These are phyloP conservation scores for Cheumatopsyche charites DNA, from an alignment of 1,140 invertebrate genomes.

Conservation along the genomic window DNA sequence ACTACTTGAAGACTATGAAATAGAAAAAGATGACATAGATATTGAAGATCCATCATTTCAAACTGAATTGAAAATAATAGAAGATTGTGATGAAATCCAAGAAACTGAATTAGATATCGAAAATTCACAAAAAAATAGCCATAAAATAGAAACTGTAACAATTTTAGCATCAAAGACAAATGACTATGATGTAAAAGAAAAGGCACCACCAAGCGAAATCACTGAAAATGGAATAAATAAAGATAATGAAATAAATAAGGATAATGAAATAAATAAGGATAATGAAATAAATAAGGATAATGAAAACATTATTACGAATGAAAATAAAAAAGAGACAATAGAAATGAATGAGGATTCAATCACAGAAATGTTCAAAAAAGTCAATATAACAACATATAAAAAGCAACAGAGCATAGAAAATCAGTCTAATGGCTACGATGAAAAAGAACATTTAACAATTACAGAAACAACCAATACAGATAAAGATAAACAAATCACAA, in stretches of 20 bases:
- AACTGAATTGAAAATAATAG: constrained; percentile 60
- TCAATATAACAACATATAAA: constrained; percentile 41
- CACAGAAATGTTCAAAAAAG: constrained; percentile 34
- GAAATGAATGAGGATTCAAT: neutral
- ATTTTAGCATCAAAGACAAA: no score
- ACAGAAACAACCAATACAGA: neutral
- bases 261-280: neutral
- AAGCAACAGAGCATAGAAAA: constrained; percentile 37
- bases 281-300: neutral
- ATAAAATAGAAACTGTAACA: constrained; percentile 10
- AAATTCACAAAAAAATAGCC: neutral
- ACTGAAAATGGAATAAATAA: no score
- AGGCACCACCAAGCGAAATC: no score
- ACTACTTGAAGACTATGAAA: constrained; percentile 13
- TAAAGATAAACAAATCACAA: neutral
- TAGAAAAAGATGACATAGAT: constrained; percentile 50
- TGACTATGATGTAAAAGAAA: no score
- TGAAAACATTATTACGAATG: neutral
- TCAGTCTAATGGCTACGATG: neutral
- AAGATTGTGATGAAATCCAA: constrained; percentile 39
- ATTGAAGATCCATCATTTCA: constrained; percentile 56
- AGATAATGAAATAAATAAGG: neutral
- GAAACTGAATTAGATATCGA: constrained; percentile 14
- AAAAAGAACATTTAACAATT: constrained; percentile 6
- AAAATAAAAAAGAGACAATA: neutral